Conservation (phyloP, 2,113 vertebrate species). For the Nettapus auritus region DNA sequence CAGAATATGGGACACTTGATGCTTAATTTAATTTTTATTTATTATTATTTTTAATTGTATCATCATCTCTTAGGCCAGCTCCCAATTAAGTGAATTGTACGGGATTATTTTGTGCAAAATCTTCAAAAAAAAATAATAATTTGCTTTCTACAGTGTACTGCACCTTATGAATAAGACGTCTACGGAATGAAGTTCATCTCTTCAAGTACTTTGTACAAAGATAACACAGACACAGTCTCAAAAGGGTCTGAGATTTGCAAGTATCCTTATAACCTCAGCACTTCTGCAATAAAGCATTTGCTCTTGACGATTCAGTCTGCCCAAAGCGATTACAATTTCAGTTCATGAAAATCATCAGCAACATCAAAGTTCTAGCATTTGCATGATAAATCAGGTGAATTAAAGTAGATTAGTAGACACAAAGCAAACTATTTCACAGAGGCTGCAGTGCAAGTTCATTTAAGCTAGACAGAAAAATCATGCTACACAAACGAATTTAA, state of each 20-base stretch:
- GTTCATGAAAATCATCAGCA: conserved; percentile 82
- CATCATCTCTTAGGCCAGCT: conserved; percentile 39
- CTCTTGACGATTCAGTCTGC: conserved; percentile 77
- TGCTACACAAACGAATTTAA: conserved; percentile 77
- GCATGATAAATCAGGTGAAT: conserved; percentile 83
- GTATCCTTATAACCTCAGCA: conserved; percentile 73
- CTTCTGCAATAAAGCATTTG: conserved; percentile 76
- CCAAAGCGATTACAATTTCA: conserved; percentile 79
- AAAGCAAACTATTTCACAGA: conserved; percentile 85
- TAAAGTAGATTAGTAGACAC: conserved; percentile 84
- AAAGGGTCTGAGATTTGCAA: conserved; percentile 76
- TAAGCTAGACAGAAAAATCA: conserved; percentile 80
- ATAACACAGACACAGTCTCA: conserved; percentile 82
- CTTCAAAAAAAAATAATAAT: background rate
- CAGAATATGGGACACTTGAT: conserved; percentile 45
- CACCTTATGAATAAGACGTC: conserved; percentile 79
- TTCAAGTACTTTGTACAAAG: conserved; percentile 87
- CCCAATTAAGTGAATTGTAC: conserved; percentile 56
- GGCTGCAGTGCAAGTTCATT: conserved; percentile 89
- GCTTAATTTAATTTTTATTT: conserved; percentile 58
- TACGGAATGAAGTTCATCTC: conserved; percentile 79
- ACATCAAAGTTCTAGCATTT: conserved; percentile 82
- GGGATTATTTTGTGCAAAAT: conserved; percentile 70
- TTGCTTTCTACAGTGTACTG: conserved; percentile 64
- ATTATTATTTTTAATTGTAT: background rate